Base-by-base conservation (phyloP, 2,113 vertebrate genomes). In the Upupa epops region DNA sequence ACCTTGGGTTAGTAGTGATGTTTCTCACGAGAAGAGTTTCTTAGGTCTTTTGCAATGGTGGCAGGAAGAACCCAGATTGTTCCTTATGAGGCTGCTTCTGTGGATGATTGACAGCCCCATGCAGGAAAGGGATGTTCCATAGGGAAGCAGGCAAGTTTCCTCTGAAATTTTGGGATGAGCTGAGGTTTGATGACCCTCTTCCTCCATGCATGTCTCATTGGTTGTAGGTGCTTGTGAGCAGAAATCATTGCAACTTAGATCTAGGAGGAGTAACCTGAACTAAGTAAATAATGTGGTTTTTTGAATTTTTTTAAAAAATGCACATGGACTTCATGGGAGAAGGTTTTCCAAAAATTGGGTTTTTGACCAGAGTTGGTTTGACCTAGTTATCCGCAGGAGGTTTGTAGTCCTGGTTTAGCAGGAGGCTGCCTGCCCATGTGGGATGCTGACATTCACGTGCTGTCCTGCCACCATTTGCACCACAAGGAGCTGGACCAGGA, bases 401-500 rank as follows among this genome's bases (percentile, higher is more conserved):
- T 22, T 18, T 46, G 32, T 15, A 36, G 66, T 45, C 32, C 42
- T 82, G 49, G 48, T 34, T 66, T 26, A 45, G 32, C 36, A 7
- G 7, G 14, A 20, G 25, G 0, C 22, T 49, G 42, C 10, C 49
- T 24, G 12, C 17, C 5, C 1, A 0, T 49, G 9, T 2, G 3
- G 31, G 32, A 34, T 28, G 26, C 1, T 13, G 64, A 7, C 9
- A 3, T 31, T 59, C 1, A 1, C 8, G 24, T 63, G 24, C 56
- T 2, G 0, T 66, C 65, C 66, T 66, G 34, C 40, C 14, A 26
- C 54, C 1, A 0, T 13, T 71, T 2, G 1, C 65, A 34, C 20
- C 1, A 1, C 0, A 0, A 34, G 5, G 51, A 61, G 36, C 64
- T 54, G 7, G 1, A 0, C 20, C 5, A 3, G 72, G 58, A 83